Evolutionary conservation across 2,888 invertebrate species (phyloP), one percentile per base, ranked within the genome.

Genomic region (Hydriomena furcata): DNA sequence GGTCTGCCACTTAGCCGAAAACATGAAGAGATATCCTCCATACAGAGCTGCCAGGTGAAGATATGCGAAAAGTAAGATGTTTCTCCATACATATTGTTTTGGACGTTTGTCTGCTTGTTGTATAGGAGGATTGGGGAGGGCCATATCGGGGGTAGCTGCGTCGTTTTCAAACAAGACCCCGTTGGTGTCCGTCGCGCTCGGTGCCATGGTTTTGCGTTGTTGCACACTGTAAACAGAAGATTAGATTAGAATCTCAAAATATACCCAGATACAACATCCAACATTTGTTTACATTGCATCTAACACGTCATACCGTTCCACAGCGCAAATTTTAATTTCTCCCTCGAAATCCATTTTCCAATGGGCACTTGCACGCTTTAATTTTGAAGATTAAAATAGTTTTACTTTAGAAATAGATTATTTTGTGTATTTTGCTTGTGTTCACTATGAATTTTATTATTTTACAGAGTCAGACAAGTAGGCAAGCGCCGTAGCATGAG

Each of bases 41-140:
- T 95, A 96, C 0, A 96, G 43, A 0, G 95, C 95, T 1, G 94
- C 94, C 37, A 93, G 27, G 75, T 97, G 97, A 53, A 97, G 91
- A 71, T 94, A 95, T 5, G 90, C 84, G 72, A 97, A 96, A 0
- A 95, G 90, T n/a, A 94, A 80, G 37, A 97, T 95, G 74, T 97
- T 97, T 61, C 95, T 92, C 97, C 97, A 97, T 5, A 97, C 97
- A 35, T 95, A 78, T 71, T 92, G 84, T 25, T 90, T 73, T 50
- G 92, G 92, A 31, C 90, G 82, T 50, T 88, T 86, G 48, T 93
- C 92, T 0, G 94, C 93, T 60, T 80, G 78, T 52, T 80, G 77
- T n/a, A 87, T 71, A 7, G 89, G 82, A n/a, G 79, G 47, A 6
- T 58, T 72, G 1, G 76, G 62, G 7, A 91, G 74, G 0, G 84